Base-by-base conservation (phyloP, 2,888 invertebrate species). In the Phyllotreta cruciferae region DNA sequence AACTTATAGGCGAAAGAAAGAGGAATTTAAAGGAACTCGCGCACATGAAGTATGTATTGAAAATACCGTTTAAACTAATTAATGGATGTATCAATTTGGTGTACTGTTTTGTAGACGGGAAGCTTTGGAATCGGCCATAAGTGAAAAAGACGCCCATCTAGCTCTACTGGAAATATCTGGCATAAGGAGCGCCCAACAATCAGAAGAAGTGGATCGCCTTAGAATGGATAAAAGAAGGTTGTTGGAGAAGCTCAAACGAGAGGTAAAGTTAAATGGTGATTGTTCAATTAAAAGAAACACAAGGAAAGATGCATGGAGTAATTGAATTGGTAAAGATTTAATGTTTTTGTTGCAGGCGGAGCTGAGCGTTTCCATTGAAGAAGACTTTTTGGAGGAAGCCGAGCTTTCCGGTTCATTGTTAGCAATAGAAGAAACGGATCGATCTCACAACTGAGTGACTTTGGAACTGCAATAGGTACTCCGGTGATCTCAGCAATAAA, bases 81-180 rank as follows among this genome's bases (percentile, higher is more conserved):
- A 5, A 3, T n/a, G 41, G 10, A 14, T 14, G 34, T 10, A 9
- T 14, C 6, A 13, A 9, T 14, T 50, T 10, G 4, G 6, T 24
- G 7, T 49, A 47, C 47, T 50, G 8, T 56, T 41, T 14, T 3
- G 13, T 79, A 94, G 94, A 78, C 90, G 92, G 82, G 93, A 95
- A 81, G 89, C 93, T 56, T 81, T 95, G 66, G 90, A 93, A 81
- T 88, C 90, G 63, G 89, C 91, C 3, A 89, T 95, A 65, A 92
- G 91, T 74, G 94, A 94, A 76, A 94, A 94, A 78, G 95, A 96
- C 80, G 90, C 93, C 8, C 91, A 92, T 79, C 86, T 96, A 73
- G 94, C 93, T 0, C 84, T 93, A 66, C 80, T 94, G 62, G 94
- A 95, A 79, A 85, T 91, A 75, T 87, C 88, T 61, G 90, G 90